phyloP scores from a whole-genome alignment of 2,797 vertebrate species.

The Sorex maritimensis region DNA sequence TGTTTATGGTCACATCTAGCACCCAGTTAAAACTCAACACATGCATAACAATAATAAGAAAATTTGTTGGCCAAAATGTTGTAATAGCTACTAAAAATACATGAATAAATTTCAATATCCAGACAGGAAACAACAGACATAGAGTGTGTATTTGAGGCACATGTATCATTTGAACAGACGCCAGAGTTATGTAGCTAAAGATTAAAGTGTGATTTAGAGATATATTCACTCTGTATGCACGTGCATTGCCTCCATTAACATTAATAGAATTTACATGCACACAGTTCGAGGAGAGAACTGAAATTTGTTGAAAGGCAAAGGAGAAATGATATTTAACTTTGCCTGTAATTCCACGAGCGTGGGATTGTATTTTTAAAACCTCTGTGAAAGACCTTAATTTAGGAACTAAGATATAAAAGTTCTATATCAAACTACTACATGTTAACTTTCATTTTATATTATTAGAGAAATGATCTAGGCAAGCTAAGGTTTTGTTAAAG shows the following conservation, averaged over 20 bases:
- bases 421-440: constrained; percentile 60
- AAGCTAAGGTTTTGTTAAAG: constrained; percentile 62
- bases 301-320: constrained; percentile 81
- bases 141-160: constrained; percentile 77
- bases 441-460: constrained; percentile 43
- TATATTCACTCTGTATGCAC: constrained; percentile 42
- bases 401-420: constrained; percentile 69
- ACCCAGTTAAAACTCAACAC: constrained; percentile 78
- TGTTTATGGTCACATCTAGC: constrained; percentile 73
- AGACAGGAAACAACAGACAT: constrained; percentile 76
- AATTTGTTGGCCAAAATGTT: constrained; percentile 81
- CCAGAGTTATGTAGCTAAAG: constrained; percentile 80
- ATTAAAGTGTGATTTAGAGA: constrained; percentile 85
- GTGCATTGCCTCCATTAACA: constrained; percentile 70
- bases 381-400: constrained; percentile 82
- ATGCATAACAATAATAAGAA: constrained; percentile 80
- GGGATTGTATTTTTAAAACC: constrained; percentile 81
- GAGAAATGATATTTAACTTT: constrained; percentile 82
- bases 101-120: constrained; percentile 80
- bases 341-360: constrained; percentile 71
- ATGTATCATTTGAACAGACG: constrained; percentile 81
- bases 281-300: constrained; percentile 68
- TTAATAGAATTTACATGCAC: constrained; percentile 78
- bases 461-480: constrained; percentile 63
- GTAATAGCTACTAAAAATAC: constrained; percentile 84